A percentile compares a stretch with the other conserved stretches of the same genome.
phyloP scores from a whole-genome alignment of 2,113 vertebrate genomes.

The Zosterops borbonicus region DNA sequence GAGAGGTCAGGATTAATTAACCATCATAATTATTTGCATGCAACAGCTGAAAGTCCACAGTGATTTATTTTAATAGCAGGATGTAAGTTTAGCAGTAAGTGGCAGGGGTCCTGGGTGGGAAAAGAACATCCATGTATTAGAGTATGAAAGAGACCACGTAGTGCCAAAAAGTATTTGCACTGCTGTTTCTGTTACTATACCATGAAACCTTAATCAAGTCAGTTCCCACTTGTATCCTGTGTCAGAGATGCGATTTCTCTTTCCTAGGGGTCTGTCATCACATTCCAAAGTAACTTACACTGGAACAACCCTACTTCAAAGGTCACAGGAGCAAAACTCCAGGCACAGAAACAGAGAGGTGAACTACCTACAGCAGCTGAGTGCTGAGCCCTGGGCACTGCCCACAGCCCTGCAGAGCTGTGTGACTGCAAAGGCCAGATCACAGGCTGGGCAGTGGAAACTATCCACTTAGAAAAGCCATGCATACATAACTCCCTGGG shows the following conservation, averaged over 20 bases:
- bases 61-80: slow-evolving; percentile 16
- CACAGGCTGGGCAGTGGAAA: background rate
- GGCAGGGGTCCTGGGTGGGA: background rate
- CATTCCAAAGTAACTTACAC: background rate
- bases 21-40: slow-evolving; percentile 31
- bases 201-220: background rate
- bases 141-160: background rate
- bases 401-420: background rate
- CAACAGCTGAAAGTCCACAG: slow-evolving; percentile 40
- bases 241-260: background rate
- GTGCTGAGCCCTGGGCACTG: background rate
- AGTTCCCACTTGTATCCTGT: background rate
- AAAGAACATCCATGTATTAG: background rate
- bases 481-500: background rate
- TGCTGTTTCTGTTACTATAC: background rate
- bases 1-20: slow-evolving; percentile 57
- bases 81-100: slow-evolving; percentile 9
- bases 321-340: background rate
- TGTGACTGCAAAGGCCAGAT: rapidly evolving
- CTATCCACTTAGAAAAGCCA: background rate
- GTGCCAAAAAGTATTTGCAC: background rate
- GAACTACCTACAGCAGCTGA: background rate
- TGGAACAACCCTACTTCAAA: background rate
- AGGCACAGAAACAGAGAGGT: background rate
- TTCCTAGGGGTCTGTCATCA: background rate